Evolutionary conservation across 2,888 invertebrate species (phyloP).

Genomic region (Eurois occulta): DNA sequence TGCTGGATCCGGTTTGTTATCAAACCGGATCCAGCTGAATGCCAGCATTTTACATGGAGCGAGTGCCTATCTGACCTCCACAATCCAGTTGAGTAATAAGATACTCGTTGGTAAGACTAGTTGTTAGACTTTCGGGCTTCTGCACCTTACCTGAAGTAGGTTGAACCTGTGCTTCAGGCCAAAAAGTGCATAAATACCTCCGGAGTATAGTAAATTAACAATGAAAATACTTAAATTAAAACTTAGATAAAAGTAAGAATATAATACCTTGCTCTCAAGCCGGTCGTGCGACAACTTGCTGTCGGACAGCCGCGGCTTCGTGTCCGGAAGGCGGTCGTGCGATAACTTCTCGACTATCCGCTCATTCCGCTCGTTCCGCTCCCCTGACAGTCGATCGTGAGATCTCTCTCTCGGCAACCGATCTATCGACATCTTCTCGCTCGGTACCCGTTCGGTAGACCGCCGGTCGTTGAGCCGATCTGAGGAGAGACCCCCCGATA

Average conservation of each 20-base stretch:
- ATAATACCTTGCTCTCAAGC: conserved; percentile 63
- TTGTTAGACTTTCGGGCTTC: neutral
- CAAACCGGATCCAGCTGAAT: neutral
- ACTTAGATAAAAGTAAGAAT: neutral
- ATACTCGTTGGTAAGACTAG: neutral
- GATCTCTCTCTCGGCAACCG: conserved; percentile 73
- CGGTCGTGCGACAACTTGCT: conserved; percentile 75
- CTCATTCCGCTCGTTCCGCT: conserved; percentile 62
- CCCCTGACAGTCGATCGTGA: conserved; percentile 71
- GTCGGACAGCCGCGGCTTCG: conserved; percentile 73
- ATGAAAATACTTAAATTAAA: neutral
- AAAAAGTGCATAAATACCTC: neutral
- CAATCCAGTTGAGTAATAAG: neutral
- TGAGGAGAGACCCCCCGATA: conserved; percentile 60
- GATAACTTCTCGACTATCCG: conserved; percentile 59
- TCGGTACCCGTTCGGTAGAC: conserved; percentile 68
- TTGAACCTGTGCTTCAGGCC: neutral
- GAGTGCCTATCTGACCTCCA: neutral
- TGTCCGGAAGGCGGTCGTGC: conserved; percentile 64
- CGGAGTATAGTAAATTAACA: neutral
- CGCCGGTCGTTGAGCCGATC: conserved; percentile 67
- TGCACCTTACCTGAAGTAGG: neutral
- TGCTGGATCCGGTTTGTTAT: neutral
- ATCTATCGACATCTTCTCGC: conserved; percentile 71
- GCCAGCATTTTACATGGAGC: neutral